Percentiles rank a stretch among this genome's conserved stretches.
Conservation (phyloP, 1,140 invertebrate genomes). For the Spodoptera litura region DNA sequence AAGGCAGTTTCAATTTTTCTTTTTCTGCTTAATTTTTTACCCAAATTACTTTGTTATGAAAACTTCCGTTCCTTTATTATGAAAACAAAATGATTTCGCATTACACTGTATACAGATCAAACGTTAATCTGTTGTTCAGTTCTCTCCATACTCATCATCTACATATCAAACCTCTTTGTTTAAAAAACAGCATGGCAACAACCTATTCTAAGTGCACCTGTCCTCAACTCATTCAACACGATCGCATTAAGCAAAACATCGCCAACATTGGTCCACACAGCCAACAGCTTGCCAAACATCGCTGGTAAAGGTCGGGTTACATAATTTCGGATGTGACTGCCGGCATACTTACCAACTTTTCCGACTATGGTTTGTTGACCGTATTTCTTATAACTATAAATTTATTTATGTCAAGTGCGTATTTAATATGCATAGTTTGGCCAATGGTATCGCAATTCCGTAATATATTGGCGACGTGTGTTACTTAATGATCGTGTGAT, state of each 20-base stretch:
- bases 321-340: constrained; percentile 35
- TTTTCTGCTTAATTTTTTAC: no score
- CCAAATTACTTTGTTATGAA: no score
- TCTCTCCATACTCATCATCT: no score
- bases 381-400: constrained; percentile 23
- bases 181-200: not conserved
- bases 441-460: constrained; percentile 4
- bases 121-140: no score
- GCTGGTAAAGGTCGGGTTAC: constrained; percentile 32
- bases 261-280: constrained; percentile 39
- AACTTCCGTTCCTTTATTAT: no score
- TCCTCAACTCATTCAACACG: not conserved
- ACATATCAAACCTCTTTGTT: no score
- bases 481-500: not conserved
- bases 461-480: not conserved
- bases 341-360: constrained; percentile 30
- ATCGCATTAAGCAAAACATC: not conserved
- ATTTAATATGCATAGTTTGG: constrained; percentile 18
- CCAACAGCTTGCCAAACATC: constrained; percentile 42
- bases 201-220: not conserved
- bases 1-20: no score
- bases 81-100: no score
- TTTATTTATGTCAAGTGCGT: constrained; percentile 35
- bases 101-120: no score
- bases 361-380: constrained; percentile 33